Evolutionary conservation across 2,797 vertebrate species (phyloP).

Genomic region (Aplochiton taeniatus): DNA sequence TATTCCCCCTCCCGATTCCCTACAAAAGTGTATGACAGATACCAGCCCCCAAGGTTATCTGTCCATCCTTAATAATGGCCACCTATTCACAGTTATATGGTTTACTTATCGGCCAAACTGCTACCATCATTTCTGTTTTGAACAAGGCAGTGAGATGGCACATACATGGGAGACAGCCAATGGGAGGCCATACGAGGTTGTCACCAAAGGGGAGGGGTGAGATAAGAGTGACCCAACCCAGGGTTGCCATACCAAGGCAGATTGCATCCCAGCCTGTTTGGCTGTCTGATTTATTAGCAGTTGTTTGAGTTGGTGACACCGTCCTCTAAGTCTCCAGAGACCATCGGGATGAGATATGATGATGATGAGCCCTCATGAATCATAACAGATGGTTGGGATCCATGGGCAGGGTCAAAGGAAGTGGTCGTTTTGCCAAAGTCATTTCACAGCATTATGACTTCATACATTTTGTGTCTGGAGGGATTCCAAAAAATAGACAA

Average conservation of each 20-base stretch:
- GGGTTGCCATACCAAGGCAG: slow-evolving; percentile 1
- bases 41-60: slow-evolving; percentile 40
- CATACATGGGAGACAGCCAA: slow-evolving; percentile 21
- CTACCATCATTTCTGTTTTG: slow-evolving; percentile 30
- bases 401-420: background rate
- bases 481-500: no score
- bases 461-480: no score
- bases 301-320: slow-evolving; percentile 11
- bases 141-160: slow-evolving; percentile 22
- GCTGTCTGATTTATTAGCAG: slow-evolving; percentile 25
- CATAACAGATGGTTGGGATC: background rate
- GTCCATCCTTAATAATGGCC: slow-evolving; percentile 46
- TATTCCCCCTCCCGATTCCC: background rate
- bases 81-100: slow-evolving; percentile 31
- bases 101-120: slow-evolving; percentile 34
- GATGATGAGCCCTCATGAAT: background rate
- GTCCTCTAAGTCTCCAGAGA: background rate
- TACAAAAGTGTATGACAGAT: slow-evolving; percentile 14
- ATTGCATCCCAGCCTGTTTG: slow-evolving; percentile 9
- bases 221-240: no score
- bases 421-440: background rate
- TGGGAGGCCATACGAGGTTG: slow-evolving; percentile 12
- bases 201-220: background rate
- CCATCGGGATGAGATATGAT: background rate
- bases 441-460: background rate